Base-by-base conservation (phyloP, 2,888 invertebrate species). In the Tipula confusa region DNA sequence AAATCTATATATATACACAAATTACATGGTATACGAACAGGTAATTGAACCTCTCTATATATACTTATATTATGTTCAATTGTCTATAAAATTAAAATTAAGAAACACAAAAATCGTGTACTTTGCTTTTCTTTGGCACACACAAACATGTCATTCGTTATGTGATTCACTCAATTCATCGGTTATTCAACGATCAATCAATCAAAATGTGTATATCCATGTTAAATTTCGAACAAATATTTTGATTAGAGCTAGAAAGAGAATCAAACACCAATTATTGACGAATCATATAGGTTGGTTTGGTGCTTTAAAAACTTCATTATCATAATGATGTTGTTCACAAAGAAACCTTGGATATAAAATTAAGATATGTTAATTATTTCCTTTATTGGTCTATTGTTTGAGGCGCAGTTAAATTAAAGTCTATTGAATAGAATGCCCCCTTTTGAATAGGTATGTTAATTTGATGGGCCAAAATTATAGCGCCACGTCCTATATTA, bases 271-370 rank as follows among this genome's bases (percentile, higher is more conserved):
- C 64, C 64, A 24, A 64, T 64, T 64, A 24, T 4, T 24, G 9
- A 24, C 1, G 64, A 64, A 24, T 24, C 24, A 64, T 24, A n/a
- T n/a, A 64, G 9, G 9, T 64, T 24, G n/a, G n/a, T n/a, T n/a
- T n/a, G n/a, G n/a, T n/a, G n/a, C n/a, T 64, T 64, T 24, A 64
- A 24, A 18, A 11, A 9, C 64, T 64, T 64, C 64, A 64, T 64
- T 64, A 64, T 9, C 64, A 64, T 64, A 64, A 64, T 64, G 64
- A 64, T 64, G 64, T 64, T 64, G 64, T 64, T 64, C 9, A 64
- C 7, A 24, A 64, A 9, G 9, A 24, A 64, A 24, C 64, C 24
- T 64, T 24, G 64, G 15, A 43, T 6, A 38, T n/a, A 36, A 36
- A 11, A 15, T 43, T 64, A 24, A 64, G 64, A 64, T 24, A 24